Evolutionary conservation across 2,888 invertebrate genomes (phyloP).

Genomic region (Callimorpha dominula): DNA sequence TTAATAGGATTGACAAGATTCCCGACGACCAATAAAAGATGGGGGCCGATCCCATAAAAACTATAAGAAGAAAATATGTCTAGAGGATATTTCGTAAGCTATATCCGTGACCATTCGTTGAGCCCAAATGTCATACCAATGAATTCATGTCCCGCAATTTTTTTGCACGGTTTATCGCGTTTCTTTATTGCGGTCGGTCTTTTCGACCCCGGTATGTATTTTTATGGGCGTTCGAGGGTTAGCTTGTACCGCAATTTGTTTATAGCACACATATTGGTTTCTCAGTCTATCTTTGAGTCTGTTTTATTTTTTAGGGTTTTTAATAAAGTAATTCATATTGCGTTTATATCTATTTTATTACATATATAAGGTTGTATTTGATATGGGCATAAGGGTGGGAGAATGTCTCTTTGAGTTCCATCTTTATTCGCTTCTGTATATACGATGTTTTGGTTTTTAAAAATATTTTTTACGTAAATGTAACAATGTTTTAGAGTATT

Average conservation of each 20-base stretch:
- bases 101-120: slow-evolving; percentile 80
- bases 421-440: background rate
- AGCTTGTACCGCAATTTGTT: slow-evolving; percentile 80
- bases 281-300: slow-evolving; percentile 60
- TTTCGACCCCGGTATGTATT: slow-evolving; percentile 68
- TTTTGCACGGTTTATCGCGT: slow-evolving; percentile 83
- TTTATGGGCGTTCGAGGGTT: slow-evolving; percentile 74
- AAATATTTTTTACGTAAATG: background rate
- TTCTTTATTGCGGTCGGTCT: slow-evolving; percentile 84
- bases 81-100: slow-evolving; percentile 64
- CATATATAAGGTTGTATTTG: slow-evolving; percentile 24
- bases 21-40: slow-evolving; percentile 82
- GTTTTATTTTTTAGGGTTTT: slow-evolving; percentile 56
- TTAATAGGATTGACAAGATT: slow-evolving; percentile 84
- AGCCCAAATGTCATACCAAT: slow-evolving; percentile 85
- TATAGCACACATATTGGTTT: slow-evolving; percentile 80
- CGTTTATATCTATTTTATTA: slow-evolving; percentile 45
- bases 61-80: slow-evolving; percentile 84
- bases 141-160: slow-evolving; percentile 84
- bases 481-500: background rate
- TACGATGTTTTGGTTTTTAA: background rate
- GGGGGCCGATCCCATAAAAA: slow-evolving; percentile 80
- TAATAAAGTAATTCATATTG: slow-evolving; percentile 34
- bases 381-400: background rate
- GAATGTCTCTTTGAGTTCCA: background rate